Base-by-base conservation (phyloP, 2,888 invertebrate genomes). In the Brachypalpus laphriformis region DNA sequence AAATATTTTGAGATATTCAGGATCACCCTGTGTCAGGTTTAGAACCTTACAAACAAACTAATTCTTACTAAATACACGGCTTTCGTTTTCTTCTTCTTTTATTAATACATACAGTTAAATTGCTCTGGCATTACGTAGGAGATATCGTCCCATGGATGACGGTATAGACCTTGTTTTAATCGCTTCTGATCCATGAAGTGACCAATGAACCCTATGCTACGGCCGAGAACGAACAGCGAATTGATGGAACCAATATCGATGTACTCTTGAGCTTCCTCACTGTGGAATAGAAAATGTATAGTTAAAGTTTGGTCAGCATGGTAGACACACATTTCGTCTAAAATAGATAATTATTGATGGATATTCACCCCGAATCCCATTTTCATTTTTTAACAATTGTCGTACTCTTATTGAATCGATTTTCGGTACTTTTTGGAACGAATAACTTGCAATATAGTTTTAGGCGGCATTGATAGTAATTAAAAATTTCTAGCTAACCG, bases 131-230 rank as follows among this genome's bases (percentile, higher is more conserved):
- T 90, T 70, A 92, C 92, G 82, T 92, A 92, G 14, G 92, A 92
- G 93, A 99, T 99, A 92, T 99, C 99, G 91, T 99, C 99, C 99
- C 99, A 99, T 0, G 99, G 99, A 93, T 99, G 99, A 88, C 99
- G 96, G 93, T 99, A 99, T 3, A 99, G 94, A 6, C 99, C 99
- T 93, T 99, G 99, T 91, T 99, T 99, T 93, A 99, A 94, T 87
- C 99, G 94, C 93, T 98, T 98, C 93, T 99, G 99, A 93, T 99
- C 99, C 94, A 99, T 95, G 92, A 96, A 99, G 91, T 99, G 99
- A 14, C 99, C 99, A 88, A 99, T 98, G 89, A 99, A 98, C 47
- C 99, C 99, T 93, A 99, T 98, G 90, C 98, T 98, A 87, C 99
- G 95, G 7, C 99, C 99, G 31, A 99, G 94, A 3, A 99, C 99